Evolutionary conservation across 2,888 invertebrate species (phyloP), one percentile per base, ranked within the genome.

Genomic region (Drosophila suboccidentalis): DNA sequence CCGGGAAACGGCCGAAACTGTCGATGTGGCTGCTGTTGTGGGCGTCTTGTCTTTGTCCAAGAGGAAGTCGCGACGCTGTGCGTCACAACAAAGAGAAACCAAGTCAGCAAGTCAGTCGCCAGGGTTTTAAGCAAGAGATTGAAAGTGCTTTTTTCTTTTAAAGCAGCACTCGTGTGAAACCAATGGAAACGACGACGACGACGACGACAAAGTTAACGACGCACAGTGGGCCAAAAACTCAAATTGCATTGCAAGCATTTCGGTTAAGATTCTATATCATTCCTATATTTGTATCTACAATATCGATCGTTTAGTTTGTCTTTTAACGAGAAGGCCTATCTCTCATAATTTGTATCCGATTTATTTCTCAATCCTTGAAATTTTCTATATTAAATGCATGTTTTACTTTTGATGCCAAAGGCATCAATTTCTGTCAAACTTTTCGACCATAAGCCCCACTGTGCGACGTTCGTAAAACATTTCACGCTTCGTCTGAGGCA

Each of bases 1-100:
- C 17, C 96, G 95, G 71, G 94, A 95, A 57, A 96, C 94, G 29
- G 96, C 95, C 49, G 91, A 94, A 90, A 80, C 66, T 54, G 13
- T 2, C 13, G 11, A 2, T 13, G 36, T 36, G 13, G 36, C 4
- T 36, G 36, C 13, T 36, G 36, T 36, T 13, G 89, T 87, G 38
- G 93, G 92, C 36, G 93, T 93, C 83, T 91, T 92, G 71, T 93
- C 93, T 90, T 87, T 91, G 82, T 93, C 93, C 69, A 81, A 65
- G 67, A 70, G 89, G 82, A 90, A 84, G 83, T 86, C 90, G 65
- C 85, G 85, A 74, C 89, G 89, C 90, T 84, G 83, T 73, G 77
- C 82, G 78, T 68, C 80, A 73, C 60, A 81, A 81, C 60, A 81
- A 81, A 81, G 73, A 78, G 75, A 84, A 72, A 78, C 73, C 71